Conservation (phyloP, 2,797 vertebrate species). For the Tarsius wallacei region DNA sequence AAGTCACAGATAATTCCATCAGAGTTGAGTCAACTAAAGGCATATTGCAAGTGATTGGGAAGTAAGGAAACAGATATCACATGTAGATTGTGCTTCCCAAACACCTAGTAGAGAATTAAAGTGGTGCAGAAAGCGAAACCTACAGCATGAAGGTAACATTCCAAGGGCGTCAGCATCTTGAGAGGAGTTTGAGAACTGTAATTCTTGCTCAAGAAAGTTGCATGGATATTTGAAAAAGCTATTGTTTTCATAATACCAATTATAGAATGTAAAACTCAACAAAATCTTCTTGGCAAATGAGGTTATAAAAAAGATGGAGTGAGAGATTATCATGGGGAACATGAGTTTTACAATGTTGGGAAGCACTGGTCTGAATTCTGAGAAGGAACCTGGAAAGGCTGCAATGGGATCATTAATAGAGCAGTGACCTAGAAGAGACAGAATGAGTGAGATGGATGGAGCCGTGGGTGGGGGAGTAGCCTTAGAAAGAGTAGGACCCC, state of each 20-base stretch:
- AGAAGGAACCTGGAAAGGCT: neutral
- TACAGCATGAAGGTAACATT: neutral
- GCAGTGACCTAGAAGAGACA: neutral
- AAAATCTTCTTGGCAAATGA: slow-evolving; percentile 66
- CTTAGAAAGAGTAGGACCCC: neutral
- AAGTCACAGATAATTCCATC: slow-evolving; percentile 18
- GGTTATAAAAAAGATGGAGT: slow-evolving; percentile 46
- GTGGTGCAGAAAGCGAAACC: neutral
- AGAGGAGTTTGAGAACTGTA: neutral
- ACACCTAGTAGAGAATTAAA: neutral
- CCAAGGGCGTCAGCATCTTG: neutral
- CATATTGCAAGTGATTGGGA: slow-evolving; percentile 8
- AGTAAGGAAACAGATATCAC: slow-evolving; percentile 43
- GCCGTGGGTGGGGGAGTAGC: neutral
- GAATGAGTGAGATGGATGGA: neutral
- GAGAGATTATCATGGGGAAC: neutral
- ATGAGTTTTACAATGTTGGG: neutral
- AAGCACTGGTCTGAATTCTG: neutral
- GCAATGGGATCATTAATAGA: neutral
- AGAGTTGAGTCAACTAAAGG: slow-evolving; percentile 44
- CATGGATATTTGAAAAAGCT: slow-evolving; percentile 10
- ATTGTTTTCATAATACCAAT: slow-evolving; percentile 67
- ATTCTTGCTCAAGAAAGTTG: slow-evolving; percentile 29
- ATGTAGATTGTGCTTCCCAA: neutral
- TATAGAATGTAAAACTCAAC: slow-evolving; percentile 59